Evolutionary conservation across 1,140 invertebrate species (phyloP).

Genomic region (Steinernema feltiae): DNA sequence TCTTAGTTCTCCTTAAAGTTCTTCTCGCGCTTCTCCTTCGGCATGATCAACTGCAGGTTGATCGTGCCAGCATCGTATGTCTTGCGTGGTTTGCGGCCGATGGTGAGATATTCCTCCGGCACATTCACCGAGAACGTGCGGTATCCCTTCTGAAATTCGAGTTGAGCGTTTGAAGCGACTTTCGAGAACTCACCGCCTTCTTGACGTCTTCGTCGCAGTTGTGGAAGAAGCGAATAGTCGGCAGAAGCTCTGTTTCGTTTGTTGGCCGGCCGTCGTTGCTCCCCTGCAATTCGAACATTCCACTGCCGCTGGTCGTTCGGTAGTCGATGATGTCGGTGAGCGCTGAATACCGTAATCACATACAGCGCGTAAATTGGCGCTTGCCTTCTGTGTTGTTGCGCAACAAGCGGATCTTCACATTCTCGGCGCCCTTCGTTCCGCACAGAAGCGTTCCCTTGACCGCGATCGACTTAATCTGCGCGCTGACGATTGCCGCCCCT

Average conservation of each 20-base stretch:
- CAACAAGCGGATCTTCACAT: conserved; percentile 27
- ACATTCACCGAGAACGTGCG: conserved; percentile 29
- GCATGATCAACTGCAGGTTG: conserved; percentile 29
- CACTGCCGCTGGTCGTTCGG: conserved; percentile 16
- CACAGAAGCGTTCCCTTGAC: conserved; percentile 31
- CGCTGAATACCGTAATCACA: conserved; percentile 8
- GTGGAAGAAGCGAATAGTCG: conserved; percentile 31
- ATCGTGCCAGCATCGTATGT: conserved; percentile 32
- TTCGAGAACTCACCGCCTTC: conserved; percentile 21
- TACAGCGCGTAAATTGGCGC: neutral
- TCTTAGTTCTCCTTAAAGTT: neutral
- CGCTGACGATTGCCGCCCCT: neutral
- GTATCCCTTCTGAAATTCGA: conserved; percentile 27
- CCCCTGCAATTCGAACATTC: conserved; percentile 37
- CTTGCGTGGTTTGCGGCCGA: conserved; percentile 33
- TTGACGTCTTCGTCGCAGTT: conserved; percentile 29
- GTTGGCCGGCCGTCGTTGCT: conserved; percentile 32
- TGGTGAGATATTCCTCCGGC: conserved; percentile 21
- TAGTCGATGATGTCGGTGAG: conserved; percentile 32
- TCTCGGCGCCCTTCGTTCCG: conserved; percentile 21
- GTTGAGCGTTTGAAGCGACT: neutral
- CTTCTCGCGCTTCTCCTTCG: conserved; percentile 12
- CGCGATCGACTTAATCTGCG: neutral
- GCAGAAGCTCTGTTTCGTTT: conserved; percentile 28
- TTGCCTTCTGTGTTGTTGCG: conserved; percentile 12